Evolutionary conservation across 2,113 vertebrate genomes (phyloP).

Genomic region (Entomyzon cyanotis): DNA sequence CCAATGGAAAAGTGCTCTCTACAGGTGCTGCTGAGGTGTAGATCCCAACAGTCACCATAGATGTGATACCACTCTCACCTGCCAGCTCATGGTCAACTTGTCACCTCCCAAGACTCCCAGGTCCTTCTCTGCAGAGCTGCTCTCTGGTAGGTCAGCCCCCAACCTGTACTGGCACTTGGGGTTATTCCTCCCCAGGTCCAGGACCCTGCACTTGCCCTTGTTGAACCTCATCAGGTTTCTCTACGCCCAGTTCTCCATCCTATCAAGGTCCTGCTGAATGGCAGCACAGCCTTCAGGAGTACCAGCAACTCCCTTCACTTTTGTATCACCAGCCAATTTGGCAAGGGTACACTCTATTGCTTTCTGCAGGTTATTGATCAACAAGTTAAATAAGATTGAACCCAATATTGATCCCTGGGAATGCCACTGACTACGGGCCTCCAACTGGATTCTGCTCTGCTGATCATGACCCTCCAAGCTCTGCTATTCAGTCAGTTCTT

Average conservation of each 20-base stretch:
- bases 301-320: too few relatives aligned
- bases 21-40: neutral
- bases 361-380: neutral
- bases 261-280: neutral
- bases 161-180: accelerated
- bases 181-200: neutral
- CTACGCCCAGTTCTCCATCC: accelerated
- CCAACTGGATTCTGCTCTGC: neutral
- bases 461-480: neutral
- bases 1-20: neutral
- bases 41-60: neutral
- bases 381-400: neutral
- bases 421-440: neutral
- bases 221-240: neutral
- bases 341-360: neutral
- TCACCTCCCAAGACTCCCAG: neutral
- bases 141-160: neutral
- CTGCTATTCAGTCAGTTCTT: neutral
- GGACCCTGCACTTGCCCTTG: too few relatives aligned
- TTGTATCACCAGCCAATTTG: neutral
- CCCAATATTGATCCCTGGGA: neutral
- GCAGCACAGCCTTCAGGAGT: neutral
- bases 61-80: neutral
- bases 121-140: neutral
- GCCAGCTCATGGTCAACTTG: neutral